phyloP scores from a whole-genome alignment of 2,113 vertebrate species.

The Mormyrus lacerda region DNA sequence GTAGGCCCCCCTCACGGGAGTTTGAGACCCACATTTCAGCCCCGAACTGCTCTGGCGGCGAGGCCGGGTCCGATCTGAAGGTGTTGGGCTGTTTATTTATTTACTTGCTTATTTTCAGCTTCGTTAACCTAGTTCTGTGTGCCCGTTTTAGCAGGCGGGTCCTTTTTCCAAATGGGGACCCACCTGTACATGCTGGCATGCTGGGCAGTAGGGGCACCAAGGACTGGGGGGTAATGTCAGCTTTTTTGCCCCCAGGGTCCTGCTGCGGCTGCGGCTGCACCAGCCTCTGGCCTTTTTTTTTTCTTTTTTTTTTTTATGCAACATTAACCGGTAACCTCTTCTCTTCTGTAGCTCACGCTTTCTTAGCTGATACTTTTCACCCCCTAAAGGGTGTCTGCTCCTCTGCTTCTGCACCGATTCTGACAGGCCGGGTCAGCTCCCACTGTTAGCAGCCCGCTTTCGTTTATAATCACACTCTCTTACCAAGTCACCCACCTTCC shows the following conservation, averaged over 20 bases:
- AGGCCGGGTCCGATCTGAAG: neutral
- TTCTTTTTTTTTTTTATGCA: conserved; percentile 42
- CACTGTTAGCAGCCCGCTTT: neutral
- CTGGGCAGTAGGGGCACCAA: too few species aligned
- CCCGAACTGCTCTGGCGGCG: neutral
- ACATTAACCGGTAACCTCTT: conserved; percentile 33
- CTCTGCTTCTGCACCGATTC: conserved; percentile 26
- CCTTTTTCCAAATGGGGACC: neutral
- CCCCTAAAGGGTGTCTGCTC: neutral
- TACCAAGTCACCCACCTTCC: neutral
- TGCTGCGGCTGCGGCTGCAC: conserved; percentile 46
- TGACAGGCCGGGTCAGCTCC: neutral
- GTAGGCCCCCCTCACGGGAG: neutral
- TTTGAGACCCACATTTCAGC: conserved; percentile 9
- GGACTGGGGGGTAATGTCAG: neutral
- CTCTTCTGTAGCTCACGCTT: neutral
- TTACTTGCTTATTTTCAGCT: neutral
- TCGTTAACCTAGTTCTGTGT: neutral
- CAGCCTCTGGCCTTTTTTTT: conserved; percentile 43
- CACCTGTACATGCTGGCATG: neutral
- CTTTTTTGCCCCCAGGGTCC: neutral
- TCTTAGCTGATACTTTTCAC: neutral
- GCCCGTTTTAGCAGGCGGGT: neutral
- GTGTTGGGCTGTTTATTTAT: conserved; percentile 4
- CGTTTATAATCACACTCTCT: neutral